Evolutionary conservation across 2,113 vertebrate genomes (phyloP), one percentile per base, ranked within the genome.

Genomic region (Eulemur macaco): DNA sequence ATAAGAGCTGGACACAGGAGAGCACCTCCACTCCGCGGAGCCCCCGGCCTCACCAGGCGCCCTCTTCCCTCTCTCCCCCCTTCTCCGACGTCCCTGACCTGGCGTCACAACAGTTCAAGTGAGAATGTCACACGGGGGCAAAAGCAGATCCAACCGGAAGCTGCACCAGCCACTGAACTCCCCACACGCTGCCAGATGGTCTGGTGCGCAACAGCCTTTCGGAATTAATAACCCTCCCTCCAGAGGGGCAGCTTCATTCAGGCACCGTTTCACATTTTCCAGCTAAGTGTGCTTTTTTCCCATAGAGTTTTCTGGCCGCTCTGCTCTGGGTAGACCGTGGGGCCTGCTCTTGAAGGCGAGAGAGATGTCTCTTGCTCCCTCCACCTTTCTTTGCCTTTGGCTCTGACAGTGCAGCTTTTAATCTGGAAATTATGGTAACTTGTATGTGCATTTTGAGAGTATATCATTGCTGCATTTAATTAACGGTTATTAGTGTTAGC

Each of bases 401-500:
- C 98, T 98, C 95, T 73, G 97, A 98, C 94, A 25, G 97, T 97
- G 98, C 98, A 98, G 98, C 99, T 99, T 99, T 99, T 99, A 99
- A 99, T 99, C 99, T 99, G 97, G 98, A 99, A 99, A 99, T 99
- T 99, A 99, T 99, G 99, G 99, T 98, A 99, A 98, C 98, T 99
- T 98, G 96, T 98, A 98, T 98, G 97, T 98, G 99, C 99, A 99
- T 98, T 99, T 99, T 99, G 98, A 99, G 98, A 99, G 98, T 98
- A 98, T 99, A 99, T 99, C 99, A 99, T 99, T 99, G 99, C 99
- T 99, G 99, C 99, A 99, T 99, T 99, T 99, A 99, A 99, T 99
- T 99, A 99, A 99, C 99, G 99, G 99, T 99, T 99, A 99, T 99
- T 99, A 99, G 99, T 98, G 99, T 99, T 99, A 98, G 98, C 98